Conservation (phyloP, 2,888 invertebrate genomes). For the Drosophila incognita region DNA sequence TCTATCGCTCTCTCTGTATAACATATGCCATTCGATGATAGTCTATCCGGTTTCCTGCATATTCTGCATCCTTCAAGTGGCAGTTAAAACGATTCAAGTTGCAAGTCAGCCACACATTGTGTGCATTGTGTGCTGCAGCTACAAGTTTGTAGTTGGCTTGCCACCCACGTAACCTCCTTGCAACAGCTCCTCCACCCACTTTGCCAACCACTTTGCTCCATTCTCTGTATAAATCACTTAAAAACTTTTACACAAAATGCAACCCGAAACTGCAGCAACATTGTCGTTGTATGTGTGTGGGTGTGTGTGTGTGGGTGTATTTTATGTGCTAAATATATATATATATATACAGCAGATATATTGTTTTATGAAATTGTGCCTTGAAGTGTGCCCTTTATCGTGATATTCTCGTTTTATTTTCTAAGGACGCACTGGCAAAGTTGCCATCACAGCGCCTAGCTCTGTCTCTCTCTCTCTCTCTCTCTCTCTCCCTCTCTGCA, state of each 20-base stretch:
- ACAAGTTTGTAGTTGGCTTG: conserved; percentile 43
- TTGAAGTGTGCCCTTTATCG: conserved; percentile 50
- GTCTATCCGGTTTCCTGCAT: conserved; percentile 37
- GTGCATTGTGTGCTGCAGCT: conserved; percentile 14
- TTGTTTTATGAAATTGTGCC: conserved; percentile 70
- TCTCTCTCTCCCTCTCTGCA: not conserved
- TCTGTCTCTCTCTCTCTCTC: not conserved
- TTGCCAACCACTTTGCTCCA: conserved; percentile 25
- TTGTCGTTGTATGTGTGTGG: conserved; percentile 34
- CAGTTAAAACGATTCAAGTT: conserved; percentile 65
- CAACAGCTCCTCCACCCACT: not conserved
- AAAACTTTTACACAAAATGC: conserved; percentile 71
- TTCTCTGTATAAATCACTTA: conserved; percentile 73
- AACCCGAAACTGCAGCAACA: conserved; percentile 59
- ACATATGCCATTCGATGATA: conserved; percentile 9
- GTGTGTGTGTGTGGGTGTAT: conserved; percentile 9
- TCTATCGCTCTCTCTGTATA: not conserved
- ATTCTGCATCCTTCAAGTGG: conserved; percentile 48
- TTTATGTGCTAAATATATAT: conserved; percentile 5
- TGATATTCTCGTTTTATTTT: conserved; percentile 70
- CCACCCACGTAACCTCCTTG: not conserved
- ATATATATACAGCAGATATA: conserved; percentile 32
- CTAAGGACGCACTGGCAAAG: conserved; percentile 66
- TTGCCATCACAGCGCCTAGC: conserved; percentile 37
- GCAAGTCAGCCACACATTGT: conserved; percentile 40